A percentile compares a stretch with the other conserved stretches of the same genome.
These are phyloP conservation scores for Syngnathus scovelli DNA, from an alignment of 2,113 vertebrate genomes.

Conservation along the genomic window DNA sequence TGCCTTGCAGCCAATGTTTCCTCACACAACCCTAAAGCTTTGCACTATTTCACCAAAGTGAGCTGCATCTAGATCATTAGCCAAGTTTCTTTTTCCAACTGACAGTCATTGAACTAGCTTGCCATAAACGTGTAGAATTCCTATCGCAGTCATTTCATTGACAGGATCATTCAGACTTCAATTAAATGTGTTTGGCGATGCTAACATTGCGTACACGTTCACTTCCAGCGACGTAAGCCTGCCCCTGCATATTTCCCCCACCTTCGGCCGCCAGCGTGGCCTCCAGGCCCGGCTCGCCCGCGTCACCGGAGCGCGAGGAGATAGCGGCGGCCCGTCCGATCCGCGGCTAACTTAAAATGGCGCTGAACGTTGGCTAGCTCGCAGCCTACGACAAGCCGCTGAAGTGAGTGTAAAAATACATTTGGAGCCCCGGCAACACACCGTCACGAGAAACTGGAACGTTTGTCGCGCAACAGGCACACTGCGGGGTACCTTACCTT, in stretches of 20 bases:
- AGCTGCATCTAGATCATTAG: not conserved
- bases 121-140: not conserved
- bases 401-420: slow-evolving; percentile 42
- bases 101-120: slow-evolving; percentile 9
- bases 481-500: slow-evolving; percentile 73
- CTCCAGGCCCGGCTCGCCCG: slow-evolving; percentile 25
- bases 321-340: slow-evolving; percentile 54
- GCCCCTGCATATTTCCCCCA: not conserved
- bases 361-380: slow-evolving; percentile 54
- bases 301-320: slow-evolving; percentile 57
- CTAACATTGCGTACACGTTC: not conserved
- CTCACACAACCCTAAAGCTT: not conserved
- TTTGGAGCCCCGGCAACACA: slow-evolving; percentile 4
- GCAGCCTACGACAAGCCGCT: slow-evolving; percentile 42
- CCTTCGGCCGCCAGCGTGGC: not conserved
- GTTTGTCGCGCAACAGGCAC: not conserved
- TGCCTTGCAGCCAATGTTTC: not conserved
- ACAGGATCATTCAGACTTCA: not conserved
- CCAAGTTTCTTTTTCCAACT: slow-evolving; percentile 27
- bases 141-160: not conserved
- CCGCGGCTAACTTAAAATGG: slow-evolving; percentile 68
- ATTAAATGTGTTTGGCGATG: not conserved
- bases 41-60: not conserved
- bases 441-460: not conserved
- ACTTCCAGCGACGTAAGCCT: not conserved